A percentile compares a stretch with the other conserved stretches of the same genome.
Evolutionary conservation across 2,888 invertebrate genomes (phyloP).

Genomic region (Acleris cristana): DNA sequence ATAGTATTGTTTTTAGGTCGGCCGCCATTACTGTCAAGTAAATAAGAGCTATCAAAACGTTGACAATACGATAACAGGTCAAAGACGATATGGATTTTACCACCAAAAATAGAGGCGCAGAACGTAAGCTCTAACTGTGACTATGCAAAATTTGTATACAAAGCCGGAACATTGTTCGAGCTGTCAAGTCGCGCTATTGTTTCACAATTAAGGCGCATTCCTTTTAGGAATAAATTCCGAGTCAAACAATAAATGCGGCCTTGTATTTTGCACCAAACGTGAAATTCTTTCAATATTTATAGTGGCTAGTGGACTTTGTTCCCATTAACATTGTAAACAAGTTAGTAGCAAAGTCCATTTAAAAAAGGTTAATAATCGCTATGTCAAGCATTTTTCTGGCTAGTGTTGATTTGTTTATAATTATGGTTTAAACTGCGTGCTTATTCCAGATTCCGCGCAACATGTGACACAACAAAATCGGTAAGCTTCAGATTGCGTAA

Average conservation of each 20-base stretch:
- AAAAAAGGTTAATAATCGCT: not conserved
- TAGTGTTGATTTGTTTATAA: not conserved
- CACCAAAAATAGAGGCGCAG: too few relatives aligned
- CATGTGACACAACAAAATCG: constrained; percentile 1
- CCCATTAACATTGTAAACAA: not conserved
- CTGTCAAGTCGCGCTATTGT: constrained; percentile 8
- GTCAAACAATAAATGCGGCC: not conserved
- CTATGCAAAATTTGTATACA: not conserved
- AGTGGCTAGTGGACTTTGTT: constrained; percentile 8
- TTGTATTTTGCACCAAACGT: not conserved
- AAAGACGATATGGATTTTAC: too few relatives aligned
- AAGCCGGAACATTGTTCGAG: constrained; percentile 5
- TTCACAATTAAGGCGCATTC: constrained; percentile 13
- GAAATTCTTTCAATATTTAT: not conserved
- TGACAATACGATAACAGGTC: too few relatives aligned
- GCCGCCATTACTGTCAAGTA: too few relatives aligned
- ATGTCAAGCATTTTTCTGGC: not conserved
- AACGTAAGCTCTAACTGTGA: not conserved
- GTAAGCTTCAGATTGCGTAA: constrained; percentile 8
- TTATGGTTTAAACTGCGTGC: constrained; percentile 15
- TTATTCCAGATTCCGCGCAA: constrained; percentile 13
- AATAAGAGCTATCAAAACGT: too few relatives aligned
- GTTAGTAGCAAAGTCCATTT: constrained; percentile 17
- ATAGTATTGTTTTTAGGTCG: too few relatives aligned
- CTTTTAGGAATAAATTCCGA: not conserved